Evolutionary conservation across 1,140 invertebrate genomes (phyloP), one percentile per base, ranked within the genome.

Genomic region (Drusus annulatus): DNA sequence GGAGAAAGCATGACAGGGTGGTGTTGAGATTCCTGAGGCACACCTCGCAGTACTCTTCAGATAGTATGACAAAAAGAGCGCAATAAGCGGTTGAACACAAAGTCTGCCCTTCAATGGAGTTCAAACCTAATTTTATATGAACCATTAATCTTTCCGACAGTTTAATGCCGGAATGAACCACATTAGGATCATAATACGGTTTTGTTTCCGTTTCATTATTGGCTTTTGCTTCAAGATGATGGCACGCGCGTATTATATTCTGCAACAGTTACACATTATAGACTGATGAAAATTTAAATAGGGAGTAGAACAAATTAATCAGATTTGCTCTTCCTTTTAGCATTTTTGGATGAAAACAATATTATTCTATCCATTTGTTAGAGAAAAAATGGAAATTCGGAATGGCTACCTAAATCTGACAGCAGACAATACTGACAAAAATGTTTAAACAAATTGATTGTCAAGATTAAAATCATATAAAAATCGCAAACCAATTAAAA

Each of bases 21-120:
- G 84, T 58, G 74, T 86, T 81, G 63, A 86, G 63, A 50, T 83
- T 74, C 58, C 88, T 77, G 23, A 84, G 76, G 62, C 84, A 50
- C n/a, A 80, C 25, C 45, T 74, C 68, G 23, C 68, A 73, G 31
- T 17, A 74, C 23, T 79, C 51, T 17, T 68, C 60, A 2, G 79
- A 21, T 10, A 76, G n/a, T 36, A 80, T 23, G n/a, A 56, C 21
- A 51, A 80, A 76, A 8, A 76, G n/a, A 21, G 79, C 58, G 54
- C 50, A 80, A 17, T 69, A 76, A 5, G 79, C 60, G 3, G 73
- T 52, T 3, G 79, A 65, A 25, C 73, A 76, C 28, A 80, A 56
- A 23, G 79, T 68, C 16, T 80, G 79, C 16, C 52, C 74, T 58
- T 80, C 79, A 16, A 76, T 23, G 19, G 73, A 68, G 7, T 17